These are phyloP conservation scores for Eciton burchellii DNA, from an alignment of 1,140 invertebrate genomes.

Conservation along the genomic window DNA sequence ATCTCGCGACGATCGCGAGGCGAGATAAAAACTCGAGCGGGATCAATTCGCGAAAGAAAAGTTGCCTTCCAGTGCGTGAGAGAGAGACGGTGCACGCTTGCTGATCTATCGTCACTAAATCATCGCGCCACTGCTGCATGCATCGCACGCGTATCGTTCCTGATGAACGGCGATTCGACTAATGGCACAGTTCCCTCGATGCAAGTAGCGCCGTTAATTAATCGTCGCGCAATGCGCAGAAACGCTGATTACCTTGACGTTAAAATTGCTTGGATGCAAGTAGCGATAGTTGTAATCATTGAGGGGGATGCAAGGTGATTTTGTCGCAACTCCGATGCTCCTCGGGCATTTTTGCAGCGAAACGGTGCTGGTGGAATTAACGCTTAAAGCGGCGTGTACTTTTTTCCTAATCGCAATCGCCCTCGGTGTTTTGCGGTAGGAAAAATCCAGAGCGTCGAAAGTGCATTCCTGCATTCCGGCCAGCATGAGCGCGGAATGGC, in stretches of 20 bases:
- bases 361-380: not conserved
- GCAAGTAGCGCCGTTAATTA: conserved; percentile 34
- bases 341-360: conserved; percentile 1
- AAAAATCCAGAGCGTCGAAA: conserved; percentile 46
- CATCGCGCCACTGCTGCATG: too few species aligned
- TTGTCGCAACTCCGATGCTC: not conserved
- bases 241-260: not conserved
- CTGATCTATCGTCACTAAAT: conserved; percentile 22
- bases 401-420: not conserved
- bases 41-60: not conserved
- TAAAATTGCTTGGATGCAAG: too few species aligned
- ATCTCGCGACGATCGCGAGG: not conserved
- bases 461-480: conserved; percentile 1
- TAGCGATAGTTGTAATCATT: not conserved
- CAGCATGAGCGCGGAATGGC: conserved; percentile 8
- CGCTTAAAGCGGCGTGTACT: not conserved
- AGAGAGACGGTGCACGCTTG: conserved; percentile 15
- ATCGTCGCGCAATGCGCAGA: too few species aligned
- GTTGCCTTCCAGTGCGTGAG: not conserved
- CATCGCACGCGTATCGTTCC: not conserved
- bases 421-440: not conserved
- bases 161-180: conserved; percentile 51
- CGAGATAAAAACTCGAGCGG: not conserved
- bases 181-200: conserved; percentile 40
- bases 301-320: too few species aligned